Conservation (phyloP, 2,888 invertebrate genomes). For the Smittia aterrima region DNA sequence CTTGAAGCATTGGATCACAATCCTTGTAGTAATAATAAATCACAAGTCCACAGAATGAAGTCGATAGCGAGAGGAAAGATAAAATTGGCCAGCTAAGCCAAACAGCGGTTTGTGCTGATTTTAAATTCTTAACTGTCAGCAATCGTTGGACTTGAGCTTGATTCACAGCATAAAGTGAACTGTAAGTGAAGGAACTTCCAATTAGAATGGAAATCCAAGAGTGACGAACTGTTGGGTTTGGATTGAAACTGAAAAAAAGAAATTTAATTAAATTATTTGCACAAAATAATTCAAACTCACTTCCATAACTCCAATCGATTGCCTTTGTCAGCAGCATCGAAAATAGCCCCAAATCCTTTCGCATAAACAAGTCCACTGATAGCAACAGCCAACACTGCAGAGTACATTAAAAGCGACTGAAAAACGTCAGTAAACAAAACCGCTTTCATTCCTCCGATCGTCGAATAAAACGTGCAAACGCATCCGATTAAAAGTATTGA, state of each 20-base stretch:
- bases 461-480: conserved; percentile 83
- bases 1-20: conserved; percentile 73
- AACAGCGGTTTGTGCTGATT: conserved; percentile 67
- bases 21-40: conserved; percentile 79
- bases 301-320: conserved; percentile 69
- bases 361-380: conserved; percentile 67
- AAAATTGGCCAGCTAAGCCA: conserved; percentile 83
- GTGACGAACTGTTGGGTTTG: conserved; percentile 78
- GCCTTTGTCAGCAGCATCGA: conserved; percentile 66
- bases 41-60: conserved; percentile 74
- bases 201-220: conserved; percentile 78
- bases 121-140: conserved; percentile 67
- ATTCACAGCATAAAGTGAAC: conserved; percentile 82
- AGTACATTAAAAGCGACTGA: conserved; percentile 82
- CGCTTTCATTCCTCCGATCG: conserved; percentile 88
- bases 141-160: conserved; percentile 80
- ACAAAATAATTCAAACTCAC: conserved; percentile 51
- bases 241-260: conserved; percentile 61
- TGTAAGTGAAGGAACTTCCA: conserved; percentile 77
- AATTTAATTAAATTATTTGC: no score
- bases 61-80: conserved; percentile 67
- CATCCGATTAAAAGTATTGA: conserved; percentile 61
- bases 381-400: conserved; percentile 75
- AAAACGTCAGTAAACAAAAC: conserved; percentile 84
- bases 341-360: conserved; percentile 70